Base-by-base conservation (phyloP, 2,113 vertebrate genomes). In the Plecturocebus donacophilus region DNA sequence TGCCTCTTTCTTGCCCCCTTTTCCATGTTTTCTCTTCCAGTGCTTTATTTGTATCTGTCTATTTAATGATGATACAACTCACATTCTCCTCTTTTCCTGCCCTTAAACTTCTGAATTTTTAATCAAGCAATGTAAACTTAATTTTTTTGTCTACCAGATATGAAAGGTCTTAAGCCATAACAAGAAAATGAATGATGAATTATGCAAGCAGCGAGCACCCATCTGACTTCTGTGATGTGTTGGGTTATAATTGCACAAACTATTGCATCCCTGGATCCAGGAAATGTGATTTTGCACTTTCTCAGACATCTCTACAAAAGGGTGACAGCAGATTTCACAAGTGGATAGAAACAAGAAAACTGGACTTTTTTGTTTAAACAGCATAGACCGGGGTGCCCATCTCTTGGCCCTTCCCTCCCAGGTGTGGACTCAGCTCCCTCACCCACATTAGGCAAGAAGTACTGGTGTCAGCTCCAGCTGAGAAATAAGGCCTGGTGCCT, bases 231-330 rank as follows among this genome's bases (percentile, higher is more conserved):
- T 96, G 68, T 97, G 98, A 98, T 98, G 97, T 86, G 96, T 52
- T 92, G 56, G 87, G 97, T 97, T 97, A 96, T 98, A 98, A 98
- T 98, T 98, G 98, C 97, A 97, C 96, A 98, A 98, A 98, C 97
- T 93, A 92, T 87, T 66, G 85, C 92, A 0, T 97, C 97, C 97
- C 98, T 71, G 89, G 94, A 97, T 98, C 68, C 20, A 90, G 92
- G 96, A 98, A 98, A 97, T 88, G 40, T 91, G 97, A 94, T 91
- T 97, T 98, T 97, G 95, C 97, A 97, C 96, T 95, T 96, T 89
- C 97, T 97, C 96, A 75, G 90, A 97, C 98, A 95, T 97, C 97
- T 93, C 97, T 95, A 90, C 88, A 81, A 97, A 97, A 92, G 92
- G 52, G 68, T 98, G 97, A 97, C 97, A 97, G 96, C 84, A 95